A percentile compares a stretch with the other conserved stretches of the same genome.
Conservation (phyloP, 2,113 vertebrate genomes). For the Nestor notabilis region DNA sequence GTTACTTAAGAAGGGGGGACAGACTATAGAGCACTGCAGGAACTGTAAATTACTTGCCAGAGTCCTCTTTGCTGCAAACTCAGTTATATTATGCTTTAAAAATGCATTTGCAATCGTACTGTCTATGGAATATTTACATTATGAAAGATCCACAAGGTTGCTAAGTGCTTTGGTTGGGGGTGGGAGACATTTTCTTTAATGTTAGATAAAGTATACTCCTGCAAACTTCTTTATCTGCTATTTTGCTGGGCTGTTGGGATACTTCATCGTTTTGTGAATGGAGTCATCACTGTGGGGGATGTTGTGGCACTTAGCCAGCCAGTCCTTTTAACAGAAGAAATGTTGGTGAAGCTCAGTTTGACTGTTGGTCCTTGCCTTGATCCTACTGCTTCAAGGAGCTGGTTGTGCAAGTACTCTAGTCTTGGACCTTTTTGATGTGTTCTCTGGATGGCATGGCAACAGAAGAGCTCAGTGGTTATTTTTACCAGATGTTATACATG, state of each 20-base stretch:
- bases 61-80: background rate
- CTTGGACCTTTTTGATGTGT: background rate
- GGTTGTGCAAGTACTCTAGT: background rate
- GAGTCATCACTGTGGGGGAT: background rate
- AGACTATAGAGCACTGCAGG: background rate
- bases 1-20: background rate
- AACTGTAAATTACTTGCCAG: background rate
- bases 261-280: background rate
- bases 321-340: background rate
- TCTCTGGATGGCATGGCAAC: background rate
- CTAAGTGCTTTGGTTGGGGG: background rate
- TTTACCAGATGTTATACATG: conserved; percentile 23
- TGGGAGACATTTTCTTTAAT: background rate
- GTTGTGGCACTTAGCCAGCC: background rate
- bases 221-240: background rate
- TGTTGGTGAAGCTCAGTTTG: background rate
- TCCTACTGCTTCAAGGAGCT: background rate
- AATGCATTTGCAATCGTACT: background rate
- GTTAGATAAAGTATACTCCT: background rate
- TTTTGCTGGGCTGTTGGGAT: background rate
- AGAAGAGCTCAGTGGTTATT: background rate
- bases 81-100: background rate
- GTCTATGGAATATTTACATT: background rate
- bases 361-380: background rate
- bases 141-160: background rate